phyloP scores from a whole-genome alignment of 2,888 invertebrate genomes.

The Notodonta dromedarius region DNA sequence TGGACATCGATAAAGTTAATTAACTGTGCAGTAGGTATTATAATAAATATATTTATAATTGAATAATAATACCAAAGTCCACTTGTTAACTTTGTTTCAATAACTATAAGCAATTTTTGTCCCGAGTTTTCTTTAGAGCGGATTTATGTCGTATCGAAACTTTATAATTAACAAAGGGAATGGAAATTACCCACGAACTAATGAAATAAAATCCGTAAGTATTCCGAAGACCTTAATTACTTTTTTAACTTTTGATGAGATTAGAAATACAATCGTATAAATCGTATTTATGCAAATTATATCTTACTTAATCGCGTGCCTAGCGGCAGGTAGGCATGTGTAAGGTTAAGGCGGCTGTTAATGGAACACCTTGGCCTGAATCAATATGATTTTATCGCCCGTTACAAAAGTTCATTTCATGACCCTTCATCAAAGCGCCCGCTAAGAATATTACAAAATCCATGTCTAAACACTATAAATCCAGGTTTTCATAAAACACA shows the following conservation, averaged over 20 bases:
- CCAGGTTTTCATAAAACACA: too few relatives aligned
- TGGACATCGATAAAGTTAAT: too few relatives aligned
- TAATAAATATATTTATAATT: too few relatives aligned
- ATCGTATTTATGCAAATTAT: constrained; percentile 15
- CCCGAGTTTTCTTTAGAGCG: too few relatives aligned
- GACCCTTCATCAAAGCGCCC: constrained; percentile 18
- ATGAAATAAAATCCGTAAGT: not conserved
- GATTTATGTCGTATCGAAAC: too few relatives aligned
- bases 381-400: constrained; percentile 61
- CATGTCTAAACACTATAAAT: too few relatives aligned
- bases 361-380: constrained; percentile 52
- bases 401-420: constrained; percentile 44
- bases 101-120: too few relatives aligned
- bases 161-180: not conserved
- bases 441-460: not conserved
- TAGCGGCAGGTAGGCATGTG: constrained; percentile 18
- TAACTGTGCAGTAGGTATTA: too few relatives aligned
- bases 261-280: not conserved
- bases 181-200: not conserved
- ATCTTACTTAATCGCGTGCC: constrained; percentile 33
- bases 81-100: too few relatives aligned
- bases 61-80: too few relatives aligned
- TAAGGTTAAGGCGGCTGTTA: constrained; percentile 35
- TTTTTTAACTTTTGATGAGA: not conserved
- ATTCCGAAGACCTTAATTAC: not conserved